Evolutionary conservation across 2,113 vertebrate genomes (phyloP), one percentile per base, ranked within the genome.

Genomic region (Dascyllus trimaculatus): DNA sequence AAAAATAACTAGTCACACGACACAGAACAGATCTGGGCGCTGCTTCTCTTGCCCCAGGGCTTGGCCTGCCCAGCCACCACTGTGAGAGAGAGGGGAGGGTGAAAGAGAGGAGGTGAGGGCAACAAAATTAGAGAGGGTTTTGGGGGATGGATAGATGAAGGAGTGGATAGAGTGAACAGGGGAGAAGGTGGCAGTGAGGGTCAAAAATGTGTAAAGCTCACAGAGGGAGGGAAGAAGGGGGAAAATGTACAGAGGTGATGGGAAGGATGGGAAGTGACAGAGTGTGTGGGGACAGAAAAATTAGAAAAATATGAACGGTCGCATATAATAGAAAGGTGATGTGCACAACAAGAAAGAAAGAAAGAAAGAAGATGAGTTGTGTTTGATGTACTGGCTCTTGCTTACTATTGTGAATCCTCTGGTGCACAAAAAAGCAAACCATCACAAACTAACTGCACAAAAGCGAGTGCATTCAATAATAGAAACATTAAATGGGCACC

Each of bases 361-460:
- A 95, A 53, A 88, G 84, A 88, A 94, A 93, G 80, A 63, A 48
- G 29, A 46, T 60, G 90, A 93, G 86, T 92, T 93, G 91, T 69
- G 95, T 95, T 96, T 97, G 96, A 97, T 96, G 94, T 95, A 95
- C 95, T 94, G 93, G 93, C 92, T 95, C 89, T 94, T 94, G 94
- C 94, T 96, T 94, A 92, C 94, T 92, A 94, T 95, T 92, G 93
- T 95, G 93, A 96, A 94, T 95, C 93, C 93, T 19, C 92, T 94
- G 95, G 96, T 97, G 95, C 95, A 43, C 11, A 95, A 97, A 96
- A 96, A 96, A 96, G 92, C 93, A 94, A 95, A 96, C 96, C 94
- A 96, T 96, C 96, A 96, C 94, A 94, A 96, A 95, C 93, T 89
- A 95, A 93, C 94, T 96, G 93, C 93, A 91, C 91, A 70, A 94